Percentiles rank a stretch among this genome's conserved stretches.
Conservation (phyloP, 2,888 invertebrate genomes). For the Hydraecia micacea region DNA sequence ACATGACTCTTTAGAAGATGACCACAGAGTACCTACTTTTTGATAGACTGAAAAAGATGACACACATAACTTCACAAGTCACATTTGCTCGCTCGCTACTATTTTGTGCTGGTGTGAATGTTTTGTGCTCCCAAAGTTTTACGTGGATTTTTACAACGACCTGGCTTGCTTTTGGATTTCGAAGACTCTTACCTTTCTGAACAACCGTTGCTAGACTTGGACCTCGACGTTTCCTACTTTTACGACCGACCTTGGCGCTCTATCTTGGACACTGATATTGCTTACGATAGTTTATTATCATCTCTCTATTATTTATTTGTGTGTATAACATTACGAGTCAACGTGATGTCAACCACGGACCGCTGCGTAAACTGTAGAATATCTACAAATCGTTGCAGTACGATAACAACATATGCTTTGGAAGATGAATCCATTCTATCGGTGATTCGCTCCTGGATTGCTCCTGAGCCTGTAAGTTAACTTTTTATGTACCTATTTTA, state of each 20-base stretch:
- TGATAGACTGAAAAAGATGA: not conserved
- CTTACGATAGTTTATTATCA: not conserved
- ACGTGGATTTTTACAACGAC: slow-evolving; percentile 3
- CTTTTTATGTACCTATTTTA: too few species aligned
- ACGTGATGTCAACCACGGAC: too few species aligned
- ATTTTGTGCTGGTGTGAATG: not conserved
- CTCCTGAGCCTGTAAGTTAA: too few species aligned
- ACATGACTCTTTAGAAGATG: too few species aligned
- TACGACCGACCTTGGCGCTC: not conserved
- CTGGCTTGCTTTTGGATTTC: slow-evolving; percentile 1
- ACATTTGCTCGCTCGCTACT: not conserved
- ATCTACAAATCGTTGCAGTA: too few species aligned
- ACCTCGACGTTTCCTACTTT: not conserved
- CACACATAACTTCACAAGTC: not conserved
- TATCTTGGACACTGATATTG: not conserved
- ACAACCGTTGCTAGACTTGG: too few species aligned
- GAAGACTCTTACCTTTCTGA: not conserved
- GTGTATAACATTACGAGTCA: not conserved
- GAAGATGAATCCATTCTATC: too few species aligned
- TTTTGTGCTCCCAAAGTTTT: not conserved
- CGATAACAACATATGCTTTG: too few species aligned
- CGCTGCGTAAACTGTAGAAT: too few species aligned
- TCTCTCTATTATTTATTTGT: not conserved
- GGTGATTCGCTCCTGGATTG: too few species aligned
- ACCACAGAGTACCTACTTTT: too few species aligned